Evolutionary conservation across 2,888 invertebrate genomes (phyloP), one percentile per base, ranked within the genome.

Genomic region (Oxytorus armatus): DNA sequence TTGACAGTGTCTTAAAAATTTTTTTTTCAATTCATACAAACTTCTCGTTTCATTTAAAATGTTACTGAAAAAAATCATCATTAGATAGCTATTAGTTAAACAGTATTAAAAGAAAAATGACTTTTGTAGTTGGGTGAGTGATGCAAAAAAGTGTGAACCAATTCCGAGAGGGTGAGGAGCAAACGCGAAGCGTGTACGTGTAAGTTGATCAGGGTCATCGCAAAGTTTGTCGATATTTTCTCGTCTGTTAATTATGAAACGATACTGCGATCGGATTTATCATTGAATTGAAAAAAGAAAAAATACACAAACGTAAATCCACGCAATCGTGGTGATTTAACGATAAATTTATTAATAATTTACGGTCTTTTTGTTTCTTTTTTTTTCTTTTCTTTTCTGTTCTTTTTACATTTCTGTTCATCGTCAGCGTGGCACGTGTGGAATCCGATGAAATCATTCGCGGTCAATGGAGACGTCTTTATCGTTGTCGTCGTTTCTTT

Each of bases 401-500:
- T n/a, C n/a, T n/a, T n/a, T n/a, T n/a, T n/a, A n/a, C 18, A 25
- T 33, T 5, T 8, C n/a, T n/a, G n/a, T n/a, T n/a, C n/a, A n/a
- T 59, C 42, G 66, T 55, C 29, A 23, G 33, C 16, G 8, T 23
- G 65, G 51, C 79, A 70, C 69, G 69, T 65, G 57, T 74, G 16
- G 65, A 72, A 72, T 16, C 42, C 69, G 65, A 65, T 65, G 63
- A 57, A 47, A 79, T 47, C 61, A 79, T 75, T 57, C 65, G 57
- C 70, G 79, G 70, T 70, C 75, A 75, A 51, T 70, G 61, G 65
- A 65, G 49, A 75, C 75, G 69, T 70, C 33, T 49, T 53, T 70
- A 55, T 70, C n/a, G n/a, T n/a, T n/a, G 75, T 70, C 57, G 57
- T 49, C 47, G 59, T 51, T 73, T 59, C 29, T 33, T 51, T 51